Base-by-base conservation (phyloP, 2,113 vertebrate genomes). In the Oenanthe oenanthe region DNA sequence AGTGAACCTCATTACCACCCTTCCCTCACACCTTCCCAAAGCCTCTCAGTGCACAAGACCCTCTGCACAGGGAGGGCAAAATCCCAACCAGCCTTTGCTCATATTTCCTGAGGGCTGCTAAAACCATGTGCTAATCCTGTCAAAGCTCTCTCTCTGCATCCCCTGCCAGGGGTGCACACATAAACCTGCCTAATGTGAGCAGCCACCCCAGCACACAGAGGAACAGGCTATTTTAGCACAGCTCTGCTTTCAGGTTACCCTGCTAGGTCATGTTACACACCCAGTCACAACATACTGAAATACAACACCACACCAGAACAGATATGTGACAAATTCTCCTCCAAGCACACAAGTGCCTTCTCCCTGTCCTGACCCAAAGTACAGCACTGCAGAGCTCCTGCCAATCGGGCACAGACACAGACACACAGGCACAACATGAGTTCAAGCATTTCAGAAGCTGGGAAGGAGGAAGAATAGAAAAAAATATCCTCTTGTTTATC, bases 401-500 rank as follows among this genome's bases (percentile, higher is more conserved):
- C 29, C 62, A 68, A 2, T 9, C 10, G 14, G 57, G 24, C 78
- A 32, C 0, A 0, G 58, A 13, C 0, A 0, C 51, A 62, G 65
- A 40, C 12, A 15, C 36, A 5, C 26, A 31, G 43, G 16, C 53
- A 88, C 3, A 1, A 16, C 6, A 7, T 0, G 2, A 74, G 43
- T 9, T 66, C 2, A 1, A 40, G 66, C 8, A 54, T 48, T 51
- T 61, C 58, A 74, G 62, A 63, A 50, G 31, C 0, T 51, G 54
- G 53, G 36, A 75, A 65, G 24, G 10, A 72, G 5, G 10, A 38
- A 70, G 34, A 25, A 50, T 2, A 31, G 40, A 65, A 79, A 73
- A 43, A 56, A 9, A 10, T 2, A 68, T 31, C 17, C 17, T 57
- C 31, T n/a, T 58, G 18, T 78, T 79, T 48, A 38, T 53, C 20